phyloP scores from a whole-genome alignment of 1,140 invertebrate genomes.

The Bombus vancouverensis region DNA sequence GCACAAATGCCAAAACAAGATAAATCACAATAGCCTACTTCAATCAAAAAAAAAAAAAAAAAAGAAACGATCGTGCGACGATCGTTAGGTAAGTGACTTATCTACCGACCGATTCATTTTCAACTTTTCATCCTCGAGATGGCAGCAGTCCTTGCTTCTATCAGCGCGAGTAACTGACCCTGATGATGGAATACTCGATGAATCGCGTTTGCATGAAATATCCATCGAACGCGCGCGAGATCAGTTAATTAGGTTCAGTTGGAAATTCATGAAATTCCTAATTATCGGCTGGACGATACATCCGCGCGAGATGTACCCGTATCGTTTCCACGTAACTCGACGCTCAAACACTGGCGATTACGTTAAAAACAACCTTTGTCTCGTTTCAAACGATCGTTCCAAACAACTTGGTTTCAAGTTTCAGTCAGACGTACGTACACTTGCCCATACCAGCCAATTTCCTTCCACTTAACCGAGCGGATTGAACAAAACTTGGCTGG shows the following conservation, averaged over 20 bases:
- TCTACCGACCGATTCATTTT: too few relatives aligned
- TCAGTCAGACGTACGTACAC: neutral
- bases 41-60: too few relatives aligned
- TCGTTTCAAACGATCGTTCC: neutral
- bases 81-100: too few relatives aligned
- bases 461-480: constrained; percentile 57
- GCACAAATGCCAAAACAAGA: too few relatives aligned
- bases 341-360: neutral
- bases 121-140: neutral
- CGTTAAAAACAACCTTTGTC: constrained; percentile 6
- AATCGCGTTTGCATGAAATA: neutral
- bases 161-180: neutral
- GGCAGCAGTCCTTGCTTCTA: too few relatives aligned
- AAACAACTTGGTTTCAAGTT: neutral
- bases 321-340: neutral
- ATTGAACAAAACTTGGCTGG: constrained; percentile 50
- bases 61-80: too few relatives aligned
- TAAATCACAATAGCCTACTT: too few relatives aligned
- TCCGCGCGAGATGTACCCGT: too few relatives aligned
- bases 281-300: neutral
- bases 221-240: neutral
- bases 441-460: constrained; percentile 51
- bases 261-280: neutral
- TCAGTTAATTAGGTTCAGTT: neutral
- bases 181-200: neutral